These are phyloP conservation scores for Acanthiza pusilla DNA, from an alignment of 2,797 vertebrate species.

Conservation along the genomic window DNA sequence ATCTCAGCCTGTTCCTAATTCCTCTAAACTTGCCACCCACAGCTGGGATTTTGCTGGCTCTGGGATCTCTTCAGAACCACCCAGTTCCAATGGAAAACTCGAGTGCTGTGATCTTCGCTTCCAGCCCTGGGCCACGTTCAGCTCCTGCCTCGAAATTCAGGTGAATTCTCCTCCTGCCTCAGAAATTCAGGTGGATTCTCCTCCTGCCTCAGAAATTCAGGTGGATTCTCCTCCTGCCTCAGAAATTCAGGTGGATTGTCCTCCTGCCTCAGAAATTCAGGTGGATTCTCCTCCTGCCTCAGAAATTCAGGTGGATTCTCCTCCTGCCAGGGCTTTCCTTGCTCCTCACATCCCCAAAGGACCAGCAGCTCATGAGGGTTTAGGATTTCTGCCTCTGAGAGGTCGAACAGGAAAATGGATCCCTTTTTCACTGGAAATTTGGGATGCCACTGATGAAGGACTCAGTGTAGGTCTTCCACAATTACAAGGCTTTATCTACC, in stretches of 20 bases:
- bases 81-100: neutral
- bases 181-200: neutral
- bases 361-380: accelerated
- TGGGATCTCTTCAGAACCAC: neutral
- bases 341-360: accelerated
- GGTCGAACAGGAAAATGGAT: accelerated
- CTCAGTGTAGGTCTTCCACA: neutral
- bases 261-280: neutral
- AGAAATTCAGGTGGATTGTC: too few species aligned
- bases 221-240: neutral
- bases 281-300: neutral
- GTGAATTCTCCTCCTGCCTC: neutral
- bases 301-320: neutral
- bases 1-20: neutral
- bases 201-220: too few species aligned
- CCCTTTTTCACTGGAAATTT: neutral
- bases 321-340: neutral
- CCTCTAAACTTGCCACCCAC: neutral
- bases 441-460: neutral
- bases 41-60: neutral
- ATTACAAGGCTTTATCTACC: neutral
- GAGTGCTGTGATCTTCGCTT: neutral
- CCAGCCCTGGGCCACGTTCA: neutral
- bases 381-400: neutral
- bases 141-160: neutral